phyloP scores from a whole-genome alignment of 2,797 vertebrate genomes.

The Fistularia tabacaria region DNA sequence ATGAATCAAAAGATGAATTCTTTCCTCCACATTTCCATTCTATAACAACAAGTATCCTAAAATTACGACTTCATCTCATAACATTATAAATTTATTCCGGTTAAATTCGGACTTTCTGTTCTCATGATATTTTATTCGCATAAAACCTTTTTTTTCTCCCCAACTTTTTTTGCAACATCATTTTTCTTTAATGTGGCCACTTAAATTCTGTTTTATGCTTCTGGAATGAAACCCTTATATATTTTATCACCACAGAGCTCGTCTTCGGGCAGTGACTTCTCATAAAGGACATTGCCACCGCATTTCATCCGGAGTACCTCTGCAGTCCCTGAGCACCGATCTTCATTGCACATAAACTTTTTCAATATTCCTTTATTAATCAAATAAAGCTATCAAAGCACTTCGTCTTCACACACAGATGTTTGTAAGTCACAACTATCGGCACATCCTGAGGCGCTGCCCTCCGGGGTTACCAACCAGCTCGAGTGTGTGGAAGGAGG shows the following conservation, averaged over 20 bases:
- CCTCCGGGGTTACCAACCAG: slow-evolving; percentile 34
- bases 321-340: slow-evolving; percentile 74
- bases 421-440: slow-evolving; percentile 22
- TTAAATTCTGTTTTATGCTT: too few relatives aligned
- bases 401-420: slow-evolving; percentile 24
- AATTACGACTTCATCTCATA: too few relatives aligned
- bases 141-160: too few relatives aligned
- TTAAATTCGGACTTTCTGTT: too few relatives aligned
- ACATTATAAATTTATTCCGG: too few relatives aligned
- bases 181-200: too few relatives aligned
- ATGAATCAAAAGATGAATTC: too few relatives aligned
- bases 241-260: slow-evolving; percentile 7
- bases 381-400: slow-evolving; percentile 66
- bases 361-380: slow-evolving; percentile 37
- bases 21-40: too few relatives aligned
- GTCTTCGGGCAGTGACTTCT: slow-evolving; percentile 23
- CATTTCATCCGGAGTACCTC: slow-evolving; percentile 30
- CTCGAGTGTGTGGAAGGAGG: slow-evolving; percentile 36
- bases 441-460: slow-evolving; percentile 56
- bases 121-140: too few relatives aligned
- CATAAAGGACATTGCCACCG: slow-evolving; percentile 35
- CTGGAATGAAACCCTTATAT: slow-evolving; percentile 29
- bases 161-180: too few relatives aligned
- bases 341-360: slow-evolving; percentile 60
- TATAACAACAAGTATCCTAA: too few relatives aligned